Conservation (phyloP, 2,888 invertebrate species). For the Drosophila setosimentum region DNA sequence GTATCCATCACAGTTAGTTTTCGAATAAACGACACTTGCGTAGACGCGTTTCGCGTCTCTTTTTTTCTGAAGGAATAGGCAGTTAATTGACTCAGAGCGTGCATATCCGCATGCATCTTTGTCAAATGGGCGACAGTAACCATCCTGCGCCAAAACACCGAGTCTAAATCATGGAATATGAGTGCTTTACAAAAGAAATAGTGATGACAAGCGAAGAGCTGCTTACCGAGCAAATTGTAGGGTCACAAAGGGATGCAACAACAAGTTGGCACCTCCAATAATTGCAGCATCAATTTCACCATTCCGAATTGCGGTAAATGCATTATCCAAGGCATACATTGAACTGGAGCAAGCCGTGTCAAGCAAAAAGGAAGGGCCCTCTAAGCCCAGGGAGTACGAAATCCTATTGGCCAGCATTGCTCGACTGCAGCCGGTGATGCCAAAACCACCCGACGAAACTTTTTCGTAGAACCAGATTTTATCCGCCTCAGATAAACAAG, state of each 20-base stretch:
- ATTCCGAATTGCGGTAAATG: slow-evolving; percentile 90
- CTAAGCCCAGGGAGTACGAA: slow-evolving; percentile 94
- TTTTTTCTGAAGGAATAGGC: slow-evolving; percentile 90
- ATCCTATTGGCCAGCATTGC: slow-evolving; percentile 97
- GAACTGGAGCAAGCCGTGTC: slow-evolving; percentile 99
- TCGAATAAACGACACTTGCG: slow-evolving; percentile 90
- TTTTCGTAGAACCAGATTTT: slow-evolving; percentile 90
- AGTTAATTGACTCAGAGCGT: slow-evolving; percentile 92
- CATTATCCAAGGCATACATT: slow-evolving; percentile 93
- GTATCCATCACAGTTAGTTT: slow-evolving; percentile 93
- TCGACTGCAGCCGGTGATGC: slow-evolving; percentile 90
- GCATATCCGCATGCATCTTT: slow-evolving; percentile 92
- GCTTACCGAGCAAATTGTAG: slow-evolving; percentile 92
- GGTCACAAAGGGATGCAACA: slow-evolving; percentile 94
- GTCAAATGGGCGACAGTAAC: slow-evolving; percentile 96
- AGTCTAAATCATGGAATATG: slow-evolving; percentile 85
- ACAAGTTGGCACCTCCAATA: slow-evolving; percentile 94
- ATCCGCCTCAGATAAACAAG: slow-evolving; percentile 90
- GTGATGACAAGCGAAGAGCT: not conserved
- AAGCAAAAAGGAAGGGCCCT: slow-evolving; percentile 94
- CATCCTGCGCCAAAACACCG: slow-evolving; percentile 93
- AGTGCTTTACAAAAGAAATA: not conserved
- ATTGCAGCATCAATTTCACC: slow-evolving; percentile 95
- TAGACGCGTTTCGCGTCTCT: slow-evolving; percentile 89
- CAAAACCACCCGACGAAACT: slow-evolving; percentile 86